Percentiles rank a stretch among this genome's conserved stretches.
Evolutionary conservation across 1,140 invertebrate species (phyloP).

Genomic region (Brachystomella parvula): DNA sequence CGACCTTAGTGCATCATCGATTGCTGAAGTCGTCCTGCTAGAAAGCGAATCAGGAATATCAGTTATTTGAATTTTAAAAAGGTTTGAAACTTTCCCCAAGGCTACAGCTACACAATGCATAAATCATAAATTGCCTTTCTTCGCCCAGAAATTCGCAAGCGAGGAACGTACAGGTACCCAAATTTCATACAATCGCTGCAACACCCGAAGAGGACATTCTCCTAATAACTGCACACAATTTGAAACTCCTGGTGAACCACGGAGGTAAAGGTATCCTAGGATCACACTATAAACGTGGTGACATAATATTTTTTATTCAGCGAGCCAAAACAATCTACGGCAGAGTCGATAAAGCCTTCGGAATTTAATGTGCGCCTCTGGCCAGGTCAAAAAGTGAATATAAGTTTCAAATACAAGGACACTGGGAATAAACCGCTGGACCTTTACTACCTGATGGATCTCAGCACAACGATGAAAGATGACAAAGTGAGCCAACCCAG

Average conservation of each 20-base stretch:
- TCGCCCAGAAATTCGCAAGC: neutral
- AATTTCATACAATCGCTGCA: constrained; percentile 13
- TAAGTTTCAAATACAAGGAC: constrained; percentile 21
- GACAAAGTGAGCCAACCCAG: constrained; percentile 44
- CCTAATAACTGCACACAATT: neutral
- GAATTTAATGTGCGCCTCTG: constrained; percentile 11
- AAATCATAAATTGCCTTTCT: no score
- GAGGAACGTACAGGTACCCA: neutral
- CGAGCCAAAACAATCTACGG: neutral
- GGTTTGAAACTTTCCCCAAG: no score
- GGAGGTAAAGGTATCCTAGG: neutral
- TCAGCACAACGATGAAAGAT: constrained; percentile 59
- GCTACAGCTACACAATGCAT: no score
- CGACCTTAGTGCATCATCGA: no score
- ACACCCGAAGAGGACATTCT: constrained; percentile 15
- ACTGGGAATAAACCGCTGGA: constrained; percentile 50
- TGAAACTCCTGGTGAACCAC: neutral
- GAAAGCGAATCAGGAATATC: no score
- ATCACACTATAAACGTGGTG: neutral
- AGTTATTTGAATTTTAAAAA: no score
- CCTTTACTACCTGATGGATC: constrained; percentile 60
- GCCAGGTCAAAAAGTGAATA: constrained; percentile 13
- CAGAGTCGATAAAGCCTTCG: neutral
- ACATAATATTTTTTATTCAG: neutral
- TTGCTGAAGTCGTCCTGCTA: no score